Base-by-base conservation (phyloP, 2,113 vertebrate species). In the Oreochromis niloticus region DNA sequence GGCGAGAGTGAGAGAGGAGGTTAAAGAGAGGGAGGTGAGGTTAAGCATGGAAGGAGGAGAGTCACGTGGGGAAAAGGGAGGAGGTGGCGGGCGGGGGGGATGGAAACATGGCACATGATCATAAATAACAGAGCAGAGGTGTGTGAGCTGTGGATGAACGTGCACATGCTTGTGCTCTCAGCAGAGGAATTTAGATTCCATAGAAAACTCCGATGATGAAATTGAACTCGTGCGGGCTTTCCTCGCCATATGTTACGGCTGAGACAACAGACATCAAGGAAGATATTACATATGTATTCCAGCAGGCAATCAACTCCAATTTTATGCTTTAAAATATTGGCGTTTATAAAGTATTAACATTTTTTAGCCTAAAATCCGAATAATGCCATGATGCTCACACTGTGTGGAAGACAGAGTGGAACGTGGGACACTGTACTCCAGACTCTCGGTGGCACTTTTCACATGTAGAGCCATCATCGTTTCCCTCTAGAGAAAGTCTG, bases 81-180 rank as follows among this genome's bases (percentile, higher is more conserved):
- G 22, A 54, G 27, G 41, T 0, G 50, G 8, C 8, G 57, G 27
- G 14, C 0, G 36, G 73, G 75, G 55, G 89, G 61, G 87, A 82
- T 75, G 90, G 93, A 94, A 94, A 91, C 85, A 92, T 92, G 93
- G 92, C 91, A 89, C 89, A 90, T 95, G 93, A 94, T 94, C 93
- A 92, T 86, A 92, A 93, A 93, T 85, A 94, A 87, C 86, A 84
- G 89, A 89, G 61, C 16, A 57, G 55, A 85, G 85, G 85, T 41
- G 83, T 73, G 88, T 63, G 89, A 48, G 81, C 32, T 13, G 61
- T 68, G 87, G 46, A 61, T 71, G 85, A 83, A 85, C 56, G 80
- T 90, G 82, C 80, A 61, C 84, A 86, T 84, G 88, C 86, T 85
- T 82, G 89, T 63, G 84, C 48, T 80, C 48, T 78, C 41, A 30